Percentiles rank a stretch among this genome's conserved stretches.
These are phyloP conservation scores for Catagonus wagneri DNA, from an alignment of 2,113 vertebrate species.

Conservation along the genomic window DNA sequence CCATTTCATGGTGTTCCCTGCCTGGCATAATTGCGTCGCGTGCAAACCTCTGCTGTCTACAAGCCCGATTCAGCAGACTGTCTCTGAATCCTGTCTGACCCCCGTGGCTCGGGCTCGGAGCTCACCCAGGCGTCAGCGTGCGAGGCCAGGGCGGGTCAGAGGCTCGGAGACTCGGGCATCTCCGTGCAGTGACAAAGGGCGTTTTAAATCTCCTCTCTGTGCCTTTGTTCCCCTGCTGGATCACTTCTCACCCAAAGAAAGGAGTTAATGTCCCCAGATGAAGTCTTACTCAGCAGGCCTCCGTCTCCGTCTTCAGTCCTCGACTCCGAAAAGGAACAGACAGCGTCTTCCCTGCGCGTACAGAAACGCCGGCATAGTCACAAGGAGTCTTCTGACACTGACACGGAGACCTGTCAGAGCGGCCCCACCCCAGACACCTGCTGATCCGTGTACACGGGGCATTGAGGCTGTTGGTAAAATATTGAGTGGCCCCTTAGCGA, in stretches of 20 bases:
- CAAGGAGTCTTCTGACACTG: slow-evolving; percentile 26
- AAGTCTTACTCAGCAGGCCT: slow-evolving; percentile 58
- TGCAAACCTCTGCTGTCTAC: slow-evolving; percentile 69
- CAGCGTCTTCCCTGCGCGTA: not conserved
- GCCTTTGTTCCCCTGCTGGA: slow-evolving; percentile 37
- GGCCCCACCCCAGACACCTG: not conserved
- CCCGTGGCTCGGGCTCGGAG: slow-evolving; percentile 24
- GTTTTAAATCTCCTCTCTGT: not conserved
- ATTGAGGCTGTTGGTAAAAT: not conserved
- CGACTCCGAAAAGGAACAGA: not conserved
- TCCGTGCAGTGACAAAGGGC: slow-evolving; percentile 58
- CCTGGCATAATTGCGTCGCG: not conserved
- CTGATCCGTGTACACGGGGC: not conserved
- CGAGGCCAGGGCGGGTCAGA: not conserved
- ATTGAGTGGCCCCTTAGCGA: slow-evolving; percentile 50
- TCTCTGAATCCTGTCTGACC: slow-evolving; percentile 67
- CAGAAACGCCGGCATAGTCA: slow-evolving; percentile 21
- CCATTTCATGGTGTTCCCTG: slow-evolving; percentile 48
- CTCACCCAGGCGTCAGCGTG: not conserved
- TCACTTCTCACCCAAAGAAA: slow-evolving; percentile 11
- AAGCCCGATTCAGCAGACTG: not conserved
- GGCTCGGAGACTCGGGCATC: not conserved
- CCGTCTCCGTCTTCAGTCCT: not conserved
- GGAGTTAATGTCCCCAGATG: slow-evolving; percentile 15
- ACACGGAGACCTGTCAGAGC: slow-evolving; percentile 18